A percentile compares a stretch with the other conserved stretches of the same genome.
Conservation (phyloP, 64 coral and sea anemone species). For the Cladopsammia gracilis region DNA sequence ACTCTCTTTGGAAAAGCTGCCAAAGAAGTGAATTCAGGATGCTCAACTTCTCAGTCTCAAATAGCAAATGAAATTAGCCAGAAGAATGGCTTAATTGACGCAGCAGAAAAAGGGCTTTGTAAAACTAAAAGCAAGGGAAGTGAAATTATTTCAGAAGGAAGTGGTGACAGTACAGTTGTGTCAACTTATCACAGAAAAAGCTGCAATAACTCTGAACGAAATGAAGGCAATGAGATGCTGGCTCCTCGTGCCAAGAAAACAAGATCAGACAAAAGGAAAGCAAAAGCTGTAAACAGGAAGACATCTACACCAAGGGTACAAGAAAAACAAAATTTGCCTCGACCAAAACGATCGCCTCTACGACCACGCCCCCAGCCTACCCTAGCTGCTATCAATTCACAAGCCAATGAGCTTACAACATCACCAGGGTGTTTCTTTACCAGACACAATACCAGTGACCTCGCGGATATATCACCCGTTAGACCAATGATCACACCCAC, state of each 20-base stretch:
- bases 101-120: neutral
- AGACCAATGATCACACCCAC: conserved; percentile 63
- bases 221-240: neutral
- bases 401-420: conserved; percentile 24
- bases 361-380: conserved; percentile 40
- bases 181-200: neutral
- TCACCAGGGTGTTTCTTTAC: conserved; percentile 1
- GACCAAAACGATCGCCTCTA: conserved; percentile 36
- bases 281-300: neutral
- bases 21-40: neutral
- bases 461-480: conserved; percentile 30
- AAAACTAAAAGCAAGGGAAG: neutral
- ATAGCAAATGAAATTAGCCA: neutral
- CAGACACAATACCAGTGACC: neutral
- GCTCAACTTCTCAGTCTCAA: neutral
- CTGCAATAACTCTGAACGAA: neutral
- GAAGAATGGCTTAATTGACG: neutral
- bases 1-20: neutral
- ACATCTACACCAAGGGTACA: neutral
- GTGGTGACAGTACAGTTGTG: neutral
- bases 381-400: conserved; percentile 65
- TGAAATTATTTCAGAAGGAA: neutral
- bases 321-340: conserved; percentile 13
- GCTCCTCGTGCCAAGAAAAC: conserved; percentile 3
- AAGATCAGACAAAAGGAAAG: conserved; percentile 9